phyloP scores from a whole-genome alignment of 2,888 invertebrate genomes.

The Rugalucina vietnamica region DNA sequence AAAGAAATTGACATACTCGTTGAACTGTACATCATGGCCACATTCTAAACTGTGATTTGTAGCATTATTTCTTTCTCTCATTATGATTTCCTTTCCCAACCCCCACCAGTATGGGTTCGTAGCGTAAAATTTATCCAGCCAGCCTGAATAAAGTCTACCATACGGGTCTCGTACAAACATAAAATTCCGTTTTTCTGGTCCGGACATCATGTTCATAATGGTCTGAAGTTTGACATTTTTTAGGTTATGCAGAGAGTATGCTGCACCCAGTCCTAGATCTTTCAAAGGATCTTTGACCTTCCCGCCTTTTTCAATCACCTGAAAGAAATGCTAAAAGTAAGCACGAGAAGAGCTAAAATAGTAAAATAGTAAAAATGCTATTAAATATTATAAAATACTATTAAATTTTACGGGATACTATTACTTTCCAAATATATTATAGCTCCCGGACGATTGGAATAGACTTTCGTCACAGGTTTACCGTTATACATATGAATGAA shows the following conservation, averaged over 20 bases:
- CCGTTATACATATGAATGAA: too few species aligned
- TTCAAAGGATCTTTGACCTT: neutral
- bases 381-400: too few species aligned
- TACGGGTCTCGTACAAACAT: conserved; percentile 66
- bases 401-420: too few species aligned
- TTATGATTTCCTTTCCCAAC: conserved; percentile 42
- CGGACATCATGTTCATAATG: neutral
- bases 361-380: too few species aligned
- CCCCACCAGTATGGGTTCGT: conserved; percentile 64
- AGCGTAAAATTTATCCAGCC: conserved; percentile 66
- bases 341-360: too few species aligned
- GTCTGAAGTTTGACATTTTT: neutral
- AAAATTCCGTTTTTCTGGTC: conserved; percentile 14
- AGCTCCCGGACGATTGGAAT: too few species aligned
- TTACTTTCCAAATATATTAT: too few species aligned
- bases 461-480: too few species aligned
- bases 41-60: conserved; percentile 41
- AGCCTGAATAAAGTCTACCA: conserved; percentile 64
- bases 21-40: conserved; percentile 65
- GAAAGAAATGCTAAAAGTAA: too few species aligned
- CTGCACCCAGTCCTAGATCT: neutral
- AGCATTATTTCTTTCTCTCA: conserved; percentile 32
- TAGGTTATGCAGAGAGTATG: neutral
- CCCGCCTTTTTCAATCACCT: neutral
- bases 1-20: conserved; percentile 61